Percentiles rank a stretch among this genome's conserved stretches.
These are phyloP conservation scores for Crepidodera aurea DNA, from an alignment of 2,888 invertebrate species.

Conservation along the genomic window DNA sequence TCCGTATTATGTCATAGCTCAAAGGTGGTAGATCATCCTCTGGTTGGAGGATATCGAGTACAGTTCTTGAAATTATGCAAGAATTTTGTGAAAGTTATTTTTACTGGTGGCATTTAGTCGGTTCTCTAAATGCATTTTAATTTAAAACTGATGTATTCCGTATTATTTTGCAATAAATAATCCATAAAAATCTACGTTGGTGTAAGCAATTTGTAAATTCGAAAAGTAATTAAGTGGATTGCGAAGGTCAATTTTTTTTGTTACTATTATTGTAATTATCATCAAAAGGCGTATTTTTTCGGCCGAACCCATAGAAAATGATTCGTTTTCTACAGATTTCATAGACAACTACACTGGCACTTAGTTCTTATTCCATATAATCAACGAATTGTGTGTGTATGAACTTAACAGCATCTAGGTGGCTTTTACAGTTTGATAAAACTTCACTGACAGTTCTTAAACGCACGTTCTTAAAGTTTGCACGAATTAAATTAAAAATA, in stretches of 20 bases:
- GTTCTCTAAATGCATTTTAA: slow-evolving; percentile 5
- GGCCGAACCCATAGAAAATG: no score
- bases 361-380: no score
- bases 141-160: not conserved
- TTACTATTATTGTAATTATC: no score
- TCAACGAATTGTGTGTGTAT: no score
- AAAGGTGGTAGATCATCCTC: slow-evolving; percentile 8
- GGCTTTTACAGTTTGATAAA: no score
- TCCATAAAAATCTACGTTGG: not conserved
- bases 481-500: no score
- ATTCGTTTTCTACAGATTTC: no score
- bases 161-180: not conserved
- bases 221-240: not conserved
- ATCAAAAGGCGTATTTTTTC: no score
- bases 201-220: not conserved
- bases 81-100: slow-evolving; percentile 19
- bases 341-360: no score
- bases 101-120: slow-evolving; percentile 7
- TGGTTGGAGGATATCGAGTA: not conserved
- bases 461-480: no score
- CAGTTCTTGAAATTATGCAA: slow-evolving; percentile 5
- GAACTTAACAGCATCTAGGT: no score
- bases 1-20: slow-evolving; percentile 6
- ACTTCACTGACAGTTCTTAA: no score
- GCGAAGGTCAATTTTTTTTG: not conserved